Base-by-base conservation (phyloP, 2,888 invertebrate species). In the Mythimna lalbum region DNA sequence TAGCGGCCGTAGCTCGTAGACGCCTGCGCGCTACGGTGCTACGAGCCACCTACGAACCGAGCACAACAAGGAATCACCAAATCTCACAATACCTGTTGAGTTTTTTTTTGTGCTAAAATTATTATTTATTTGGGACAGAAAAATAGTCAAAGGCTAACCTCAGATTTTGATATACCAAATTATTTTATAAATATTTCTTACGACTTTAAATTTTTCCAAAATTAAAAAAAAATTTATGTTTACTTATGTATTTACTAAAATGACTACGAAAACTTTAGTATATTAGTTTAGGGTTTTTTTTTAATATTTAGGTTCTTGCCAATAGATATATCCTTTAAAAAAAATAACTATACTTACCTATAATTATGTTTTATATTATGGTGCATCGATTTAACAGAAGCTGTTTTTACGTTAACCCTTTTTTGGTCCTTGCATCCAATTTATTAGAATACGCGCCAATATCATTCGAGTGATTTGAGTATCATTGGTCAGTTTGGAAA, bases 1-100 rank as follows among this genome's bases (percentile, higher is more conserved):
- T 88, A 88, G 88, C 85, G 84, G 78, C 81, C 92, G 93, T 93
- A 93, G 91, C 88, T 81, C 92, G 94, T 94, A 93, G 92, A 90
- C 95, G 95, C 94, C 89, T 91, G 95, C 95, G 95, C 93, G 90
- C 91, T 94, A 93, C 94, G 90, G 70, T 55, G 82, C 90, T 90
- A 92, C 91, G 90, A 82, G 86, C 88, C 91, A 90, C 81, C 90
- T 90, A 91, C 92, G 90, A 82, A 85, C 88, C 91, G 90, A 82
- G 85, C 88, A 89, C 84, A 84, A 84, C 84, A 81, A 82, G 80
- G 74, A 79, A 84, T 82, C 70, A 76, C 70, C 73, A 80, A 81
- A 75, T 78, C 67, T 71, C 87, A 87, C 86, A 85, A 89, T 90
- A 92, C 92, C 90, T 92, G 92, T 92, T 90, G 91, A 88, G 39